Conservation (phyloP, 1,140 invertebrate species). For the Hyphantria cunea region DNA sequence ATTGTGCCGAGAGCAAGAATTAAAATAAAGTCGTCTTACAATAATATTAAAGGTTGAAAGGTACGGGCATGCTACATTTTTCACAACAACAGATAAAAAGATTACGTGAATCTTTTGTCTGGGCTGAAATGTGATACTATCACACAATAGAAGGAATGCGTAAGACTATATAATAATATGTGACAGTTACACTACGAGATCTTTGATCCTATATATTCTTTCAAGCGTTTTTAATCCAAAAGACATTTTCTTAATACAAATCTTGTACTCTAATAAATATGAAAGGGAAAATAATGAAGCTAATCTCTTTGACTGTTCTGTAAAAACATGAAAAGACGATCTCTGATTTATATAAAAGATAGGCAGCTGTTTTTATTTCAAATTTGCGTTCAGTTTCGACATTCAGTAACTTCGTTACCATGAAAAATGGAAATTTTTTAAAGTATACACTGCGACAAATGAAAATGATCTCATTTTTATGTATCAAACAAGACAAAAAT, state of each 20-base stretch:
- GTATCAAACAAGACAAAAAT: neutral
- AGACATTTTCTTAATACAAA: no score
- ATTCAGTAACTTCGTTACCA: neutral
- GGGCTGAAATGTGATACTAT: neutral
- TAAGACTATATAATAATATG: no score
- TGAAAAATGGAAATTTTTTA: no score
- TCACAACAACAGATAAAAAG: neutral
- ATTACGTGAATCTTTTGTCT: neutral
- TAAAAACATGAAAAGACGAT: neutral
- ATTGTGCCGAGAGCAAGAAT: conserved; percentile 12
- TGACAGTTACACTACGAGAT: no score
- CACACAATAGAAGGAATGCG: neutral
- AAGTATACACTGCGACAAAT: neutral
- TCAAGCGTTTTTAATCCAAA: no score
- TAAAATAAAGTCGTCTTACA: conserved; percentile 7
- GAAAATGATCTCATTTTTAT: neutral
- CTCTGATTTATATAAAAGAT: neutral
- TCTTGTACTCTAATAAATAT: no score
- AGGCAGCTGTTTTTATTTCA: neutral
- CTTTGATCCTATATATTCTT: no score
- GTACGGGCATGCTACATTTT: neutral
- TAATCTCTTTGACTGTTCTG: neutral
- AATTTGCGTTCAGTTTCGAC: neutral
- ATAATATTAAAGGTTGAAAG: neutral
- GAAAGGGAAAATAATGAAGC: neutral